Percentiles rank a stretch among this genome's conserved stretches.
phyloP scores from a whole-genome alignment of 1,140 invertebrate genomes.

The Hyles euphorbiae region DNA sequence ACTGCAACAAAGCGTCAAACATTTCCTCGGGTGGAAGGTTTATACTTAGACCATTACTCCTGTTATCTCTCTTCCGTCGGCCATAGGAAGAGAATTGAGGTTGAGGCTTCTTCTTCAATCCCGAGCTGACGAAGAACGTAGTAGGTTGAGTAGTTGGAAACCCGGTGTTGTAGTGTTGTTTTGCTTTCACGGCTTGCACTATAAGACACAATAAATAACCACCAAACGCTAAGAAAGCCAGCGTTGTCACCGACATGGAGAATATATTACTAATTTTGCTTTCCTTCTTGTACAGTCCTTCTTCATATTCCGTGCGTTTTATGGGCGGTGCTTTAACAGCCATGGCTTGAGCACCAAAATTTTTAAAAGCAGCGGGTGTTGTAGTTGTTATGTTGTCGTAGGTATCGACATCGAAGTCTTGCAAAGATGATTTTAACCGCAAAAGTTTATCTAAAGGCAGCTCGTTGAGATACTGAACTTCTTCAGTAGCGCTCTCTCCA shows the following conservation, averaged over 20 bases:
- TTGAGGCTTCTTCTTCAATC: constrained; percentile 66
- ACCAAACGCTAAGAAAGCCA: constrained; percentile 86
- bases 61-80: constrained; percentile 48
- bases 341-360: constrained; percentile 62
- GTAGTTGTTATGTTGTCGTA: constrained; percentile 42
- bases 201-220: constrained; percentile 85
- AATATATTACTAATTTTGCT: constrained; percentile 81
- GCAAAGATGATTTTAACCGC: constrained; percentile 56
- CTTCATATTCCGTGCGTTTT: constrained; percentile 61
- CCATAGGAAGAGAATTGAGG: constrained; percentile 57
- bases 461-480: constrained; percentile 59
- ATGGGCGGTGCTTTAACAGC: constrained; percentile 53
- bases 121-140: constrained; percentile 55
- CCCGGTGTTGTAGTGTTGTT: constrained; percentile 32
- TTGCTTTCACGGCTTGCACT: constrained; percentile 80
- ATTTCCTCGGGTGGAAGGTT: constrained; percentile 65
- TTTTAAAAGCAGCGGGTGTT: constrained; percentile 33
- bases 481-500: constrained; percentile 33
- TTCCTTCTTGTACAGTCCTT: constrained; percentile 60
- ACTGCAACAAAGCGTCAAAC: constrained; percentile 67
- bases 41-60: constrained; percentile 20
- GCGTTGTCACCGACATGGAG: constrained; percentile 82
- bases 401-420: constrained; percentile 36
- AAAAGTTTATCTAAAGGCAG: constrained; percentile 63
- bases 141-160: constrained; percentile 45